Percentiles rank a stretch among this genome's conserved stretches.
Evolutionary conservation across 2,888 invertebrate species (phyloP).

Genomic region (Deladenus siricidicola): DNA sequence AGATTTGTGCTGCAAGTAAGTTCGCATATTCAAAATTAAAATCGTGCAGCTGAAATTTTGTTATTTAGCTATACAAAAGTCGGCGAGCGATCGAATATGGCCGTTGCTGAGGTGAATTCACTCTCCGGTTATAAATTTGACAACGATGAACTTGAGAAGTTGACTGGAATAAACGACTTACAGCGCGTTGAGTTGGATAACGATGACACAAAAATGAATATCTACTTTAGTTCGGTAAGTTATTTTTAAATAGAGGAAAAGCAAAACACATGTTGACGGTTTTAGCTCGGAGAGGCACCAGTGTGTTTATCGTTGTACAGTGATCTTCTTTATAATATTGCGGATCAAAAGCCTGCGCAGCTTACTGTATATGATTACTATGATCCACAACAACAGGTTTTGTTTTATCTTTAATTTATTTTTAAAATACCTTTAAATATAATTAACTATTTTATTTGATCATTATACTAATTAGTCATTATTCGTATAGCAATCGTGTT

Average conservation of each 20-base stretch:
- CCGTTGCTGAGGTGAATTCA: conserved; percentile 54
- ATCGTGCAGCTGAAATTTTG: background rate
- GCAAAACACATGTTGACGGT: background rate
- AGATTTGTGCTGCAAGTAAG: conserved; percentile 54
- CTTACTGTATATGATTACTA: conserved; percentile 82
- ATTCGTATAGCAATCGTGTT: background rate
- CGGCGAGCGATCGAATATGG: conserved; percentile 54
- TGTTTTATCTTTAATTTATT: no score
- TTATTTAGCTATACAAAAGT: conserved; percentile 46
- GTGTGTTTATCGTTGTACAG: conserved; percentile 74
- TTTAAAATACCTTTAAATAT: no score
- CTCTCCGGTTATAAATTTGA: conserved; percentile 49
- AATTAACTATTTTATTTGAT: no score
- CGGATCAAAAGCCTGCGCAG: conserved; percentile 75
- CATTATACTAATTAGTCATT: no score
- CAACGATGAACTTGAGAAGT: conserved; percentile 35
- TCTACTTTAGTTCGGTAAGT: conserved; percentile 56
- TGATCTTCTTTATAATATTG: conserved; percentile 73
- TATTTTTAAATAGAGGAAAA: background rate
- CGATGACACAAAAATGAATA: conserved; percentile 54
- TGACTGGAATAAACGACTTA: conserved; percentile 46
- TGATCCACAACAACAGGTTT: conserved; percentile 61
- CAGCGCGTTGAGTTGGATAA: conserved; percentile 54
- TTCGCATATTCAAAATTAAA: background rate
- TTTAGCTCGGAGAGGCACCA: conserved; percentile 43